Evolutionary conservation across 2,888 invertebrate species (phyloP).

Genomic region (Xestia xanthographa): DNA sequence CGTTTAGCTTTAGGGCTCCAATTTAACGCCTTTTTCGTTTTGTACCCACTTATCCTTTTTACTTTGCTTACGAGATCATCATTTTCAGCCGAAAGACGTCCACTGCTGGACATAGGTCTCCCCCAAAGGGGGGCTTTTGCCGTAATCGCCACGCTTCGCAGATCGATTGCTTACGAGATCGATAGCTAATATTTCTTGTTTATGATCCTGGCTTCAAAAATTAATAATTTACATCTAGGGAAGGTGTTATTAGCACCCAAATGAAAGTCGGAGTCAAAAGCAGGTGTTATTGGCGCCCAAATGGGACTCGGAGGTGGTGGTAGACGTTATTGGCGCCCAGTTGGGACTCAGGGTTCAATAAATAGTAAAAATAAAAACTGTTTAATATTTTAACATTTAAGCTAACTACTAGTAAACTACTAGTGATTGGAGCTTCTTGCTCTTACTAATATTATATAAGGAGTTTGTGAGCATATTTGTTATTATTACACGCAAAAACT

Average conservation of each 20-base stretch:
- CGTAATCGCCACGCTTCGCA: too few relatives aligned
- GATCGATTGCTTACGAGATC: not conserved
- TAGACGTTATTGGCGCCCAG: constrained; percentile 1
- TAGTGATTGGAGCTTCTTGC: too few relatives aligned
- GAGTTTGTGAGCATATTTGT: too few relatives aligned
- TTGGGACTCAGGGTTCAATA: not conserved
- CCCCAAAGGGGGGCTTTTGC: too few relatives aligned
- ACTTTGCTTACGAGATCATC: not conserved
- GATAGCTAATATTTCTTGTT: not conserved
- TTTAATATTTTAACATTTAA: too few relatives aligned
- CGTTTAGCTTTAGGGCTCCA: not conserved
- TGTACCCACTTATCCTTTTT: constrained; percentile 11
- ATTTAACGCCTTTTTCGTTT: not conserved
- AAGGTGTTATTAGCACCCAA: not conserved
- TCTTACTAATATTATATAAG: too few relatives aligned
- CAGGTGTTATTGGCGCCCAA: constrained; percentile 13
- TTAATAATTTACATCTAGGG: not conserved
- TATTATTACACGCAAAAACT: too few relatives aligned
- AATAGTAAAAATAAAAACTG: too few relatives aligned
- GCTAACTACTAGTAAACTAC: too few relatives aligned
- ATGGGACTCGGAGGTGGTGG: not conserved
- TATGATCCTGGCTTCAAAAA: not conserved
- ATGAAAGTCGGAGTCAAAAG: not conserved
- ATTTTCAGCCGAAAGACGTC: too few relatives aligned
- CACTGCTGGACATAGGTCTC: too few relatives aligned